Evolutionary conservation across 1,140 invertebrate species (phyloP).

Genomic region (Orius laevigatus): DNA sequence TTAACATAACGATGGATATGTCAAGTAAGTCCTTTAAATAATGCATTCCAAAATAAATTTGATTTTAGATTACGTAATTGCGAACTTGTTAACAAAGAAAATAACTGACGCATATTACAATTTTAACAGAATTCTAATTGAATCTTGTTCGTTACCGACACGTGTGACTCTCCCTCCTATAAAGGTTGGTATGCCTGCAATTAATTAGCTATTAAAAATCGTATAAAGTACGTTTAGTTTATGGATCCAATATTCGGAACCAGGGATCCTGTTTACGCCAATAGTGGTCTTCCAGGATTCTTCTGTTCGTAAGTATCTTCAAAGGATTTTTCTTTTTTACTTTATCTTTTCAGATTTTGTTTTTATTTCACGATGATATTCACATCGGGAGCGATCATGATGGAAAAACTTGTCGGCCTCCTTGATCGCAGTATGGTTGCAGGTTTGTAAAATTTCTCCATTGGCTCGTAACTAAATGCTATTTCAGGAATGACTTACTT

Average conservation of each 20-base stretch:
- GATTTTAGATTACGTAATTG: constrained; percentile 17
- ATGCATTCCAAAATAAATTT: not conserved
- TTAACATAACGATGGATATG: constrained; percentile 17
- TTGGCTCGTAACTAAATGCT: not conserved
- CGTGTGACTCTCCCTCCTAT: not conserved
- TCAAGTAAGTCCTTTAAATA: constrained; percentile 14
- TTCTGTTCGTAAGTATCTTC: constrained; percentile 15
- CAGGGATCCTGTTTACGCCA: constrained; percentile 7
- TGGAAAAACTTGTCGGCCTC: constrained; percentile 69
- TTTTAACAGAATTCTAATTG: constrained; percentile 5
- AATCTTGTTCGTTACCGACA: constrained; percentile 9
- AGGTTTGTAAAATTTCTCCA: constrained; percentile 34
- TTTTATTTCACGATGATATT: constrained; percentile 82
- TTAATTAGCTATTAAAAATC: not conserved
- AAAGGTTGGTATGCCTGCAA: not conserved
- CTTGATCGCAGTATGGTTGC: constrained; percentile 70
- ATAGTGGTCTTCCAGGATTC: constrained; percentile 15
- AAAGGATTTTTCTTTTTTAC: constrained; percentile 7
- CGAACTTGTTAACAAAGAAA: constrained; percentile 7
- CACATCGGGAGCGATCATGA: constrained; percentile 78
- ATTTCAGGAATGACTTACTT: constrained; percentile 18
- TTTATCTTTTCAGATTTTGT: constrained; percentile 49
- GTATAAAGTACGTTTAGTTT: no score
- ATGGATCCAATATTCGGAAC: constrained; percentile 14
- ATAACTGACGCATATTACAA: not conserved